Percentiles rank a stretch among this genome's conserved stretches.
Conservation (phyloP, 2,888 invertebrate species). For the Drosophila cracens region DNA sequence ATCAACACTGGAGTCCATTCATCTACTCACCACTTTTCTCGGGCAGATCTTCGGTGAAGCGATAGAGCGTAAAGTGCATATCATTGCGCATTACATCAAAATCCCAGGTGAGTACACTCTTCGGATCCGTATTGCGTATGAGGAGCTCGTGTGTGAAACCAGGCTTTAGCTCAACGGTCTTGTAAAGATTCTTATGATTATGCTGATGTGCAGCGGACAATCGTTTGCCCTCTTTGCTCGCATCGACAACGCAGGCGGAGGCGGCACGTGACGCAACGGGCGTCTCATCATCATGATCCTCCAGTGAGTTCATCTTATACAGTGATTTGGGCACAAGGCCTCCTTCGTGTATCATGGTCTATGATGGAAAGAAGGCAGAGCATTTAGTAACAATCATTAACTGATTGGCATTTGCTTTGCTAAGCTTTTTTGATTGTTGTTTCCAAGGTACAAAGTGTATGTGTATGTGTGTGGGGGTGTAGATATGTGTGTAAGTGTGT, state of each 20-base stretch:
- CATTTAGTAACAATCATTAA: constrained; percentile 11
- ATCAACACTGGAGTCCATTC: background rate
- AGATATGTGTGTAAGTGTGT: constrained; percentile 2
- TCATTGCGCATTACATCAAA: constrained; percentile 97
- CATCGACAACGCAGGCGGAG: constrained; percentile 19
- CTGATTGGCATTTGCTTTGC: constrained; percentile 22
- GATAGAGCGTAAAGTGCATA: constrained; percentile 92
- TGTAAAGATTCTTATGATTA: constrained; percentile 83
- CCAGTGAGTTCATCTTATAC: constrained; percentile 88
- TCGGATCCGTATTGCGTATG: constrained; percentile 92
- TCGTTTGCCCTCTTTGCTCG: constrained; percentile 52
- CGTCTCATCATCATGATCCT: constrained; percentile 66
- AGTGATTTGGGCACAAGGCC: constrained; percentile 94
- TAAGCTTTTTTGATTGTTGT: constrained; percentile 18
- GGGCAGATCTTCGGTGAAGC: constrained; percentile 80
- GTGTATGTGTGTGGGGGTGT: background rate
- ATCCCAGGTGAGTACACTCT: constrained; percentile 97
- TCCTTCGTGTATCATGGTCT: constrained; percentile 94
- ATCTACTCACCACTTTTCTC: constrained; percentile 78
- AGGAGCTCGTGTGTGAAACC: constrained; percentile 91
- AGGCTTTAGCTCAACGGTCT: constrained; percentile 81
- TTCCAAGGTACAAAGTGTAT: constrained; percentile 28
- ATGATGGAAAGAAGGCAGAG: constrained; percentile 35
- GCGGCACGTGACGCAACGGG: constrained; percentile 35
- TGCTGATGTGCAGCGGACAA: constrained; percentile 67